Base-by-base conservation (phyloP, 2,113 vertebrate species). In the Indri indri region DNA sequence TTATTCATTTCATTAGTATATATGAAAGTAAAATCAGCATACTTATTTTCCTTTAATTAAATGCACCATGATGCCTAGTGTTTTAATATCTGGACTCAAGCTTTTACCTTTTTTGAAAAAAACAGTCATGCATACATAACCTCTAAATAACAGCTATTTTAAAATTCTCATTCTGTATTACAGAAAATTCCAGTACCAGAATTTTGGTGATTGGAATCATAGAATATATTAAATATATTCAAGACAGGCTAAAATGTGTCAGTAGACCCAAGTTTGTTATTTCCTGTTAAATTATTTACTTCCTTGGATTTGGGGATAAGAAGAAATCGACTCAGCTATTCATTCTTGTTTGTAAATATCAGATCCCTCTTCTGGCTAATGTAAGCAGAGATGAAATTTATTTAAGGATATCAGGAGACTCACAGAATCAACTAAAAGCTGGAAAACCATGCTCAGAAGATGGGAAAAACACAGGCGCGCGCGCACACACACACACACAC, bases 1-100 rank as follows among this genome's bases (percentile, higher is more conserved):
- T 79, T 94, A 92, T 34, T 47, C 73, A 47, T 47, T 76, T 76
- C 37, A 88, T 81, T 79, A 95, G 90, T 30, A 91, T n/a, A 92
- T n/a, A 81, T 54, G 54, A 86, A 90, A 88, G 32, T 42, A 76
- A 95, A 96, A 47, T 17, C 13, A 90, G 16, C 18, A 54, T 3
- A 66, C 6, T 54, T 30, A 40, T 10, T 95, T 68, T 66, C n/a
- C 40, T 87, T 94, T 66, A 79, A 90, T 94, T 88, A 90, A 76
- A 45, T 76, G 22, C 1, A 61, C 16, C 9, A 7, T 18, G 25
- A 83, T 81, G 23, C 42, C n/a, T 63, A 88, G 5, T 22, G 9
- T 59, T 40, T 88, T 87, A 87, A 88, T 73, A 92, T 65, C 52
- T 74, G 47, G 22, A 42, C 45, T 85, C 30, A 45, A 20, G 16